Percentiles rank a stretch among this genome's conserved stretches.
Conservation (phyloP, 2,797 vertebrate species). For the Basileuterus tristriatus region DNA sequence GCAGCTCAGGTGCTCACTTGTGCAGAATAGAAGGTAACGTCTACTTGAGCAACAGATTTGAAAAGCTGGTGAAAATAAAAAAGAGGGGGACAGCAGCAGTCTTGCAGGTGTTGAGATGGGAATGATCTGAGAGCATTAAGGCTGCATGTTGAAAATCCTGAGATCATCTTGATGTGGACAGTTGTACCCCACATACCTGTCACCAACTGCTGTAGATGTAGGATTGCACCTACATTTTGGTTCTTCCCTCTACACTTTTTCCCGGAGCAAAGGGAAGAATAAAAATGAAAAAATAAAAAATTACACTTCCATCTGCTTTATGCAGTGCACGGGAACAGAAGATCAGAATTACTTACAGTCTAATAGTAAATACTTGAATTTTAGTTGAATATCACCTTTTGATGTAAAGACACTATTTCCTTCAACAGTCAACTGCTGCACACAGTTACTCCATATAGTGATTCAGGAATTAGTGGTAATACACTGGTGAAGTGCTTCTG, state of each 20-base stretch:
- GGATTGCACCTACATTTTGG: background rate
- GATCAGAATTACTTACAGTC: background rate
- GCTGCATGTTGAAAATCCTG: background rate
- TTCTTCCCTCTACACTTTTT: background rate
- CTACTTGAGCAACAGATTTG: background rate
- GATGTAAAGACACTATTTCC: background rate
- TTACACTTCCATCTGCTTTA: background rate
- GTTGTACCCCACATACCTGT: background rate
- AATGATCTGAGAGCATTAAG: background rate
- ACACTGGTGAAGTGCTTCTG: background rate
- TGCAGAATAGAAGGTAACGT: background rate
- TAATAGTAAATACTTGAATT: background rate
- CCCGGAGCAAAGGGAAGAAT: background rate
- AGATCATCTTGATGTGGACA: accelerated
- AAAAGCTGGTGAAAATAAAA: background rate
- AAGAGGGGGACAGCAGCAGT: background rate
- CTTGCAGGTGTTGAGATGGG: background rate
- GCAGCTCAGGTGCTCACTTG: background rate
- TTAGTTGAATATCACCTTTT: background rate
- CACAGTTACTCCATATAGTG: background rate
- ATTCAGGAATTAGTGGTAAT: background rate
- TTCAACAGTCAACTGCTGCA: background rate
- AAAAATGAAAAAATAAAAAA: background rate
- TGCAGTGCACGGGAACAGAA: background rate
- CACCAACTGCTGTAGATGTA: background rate